Evolutionary conservation across 2,113 vertebrate species (phyloP), one percentile per base, ranked within the genome.

Genomic region (Semnornis frantzii): DNA sequence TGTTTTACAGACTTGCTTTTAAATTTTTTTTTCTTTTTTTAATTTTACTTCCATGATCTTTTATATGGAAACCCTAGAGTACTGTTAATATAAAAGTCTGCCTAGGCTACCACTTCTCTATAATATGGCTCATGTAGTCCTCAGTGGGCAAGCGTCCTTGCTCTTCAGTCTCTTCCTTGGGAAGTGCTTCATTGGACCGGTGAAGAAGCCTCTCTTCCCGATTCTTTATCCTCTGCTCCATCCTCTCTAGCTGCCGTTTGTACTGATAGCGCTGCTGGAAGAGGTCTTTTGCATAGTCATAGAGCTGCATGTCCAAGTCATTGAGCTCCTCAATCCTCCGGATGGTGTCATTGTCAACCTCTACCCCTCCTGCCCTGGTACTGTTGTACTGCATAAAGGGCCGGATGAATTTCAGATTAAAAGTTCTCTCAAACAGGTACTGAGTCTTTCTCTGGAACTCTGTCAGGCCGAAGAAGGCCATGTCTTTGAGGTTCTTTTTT

Each of bases 111-210:
- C 99, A 99, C 97, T 99, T 99, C 97, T 99, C 99, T 93, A 99
- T 98, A 96, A 99, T 99, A 98, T 99, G 99, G 98, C 99, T 99
- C 98, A 99, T 99, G 98, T 99, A 99, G 98, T 99, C 99, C 98
- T 99, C 99, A 0, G 99, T 99, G 97, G 99, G 99, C 95, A 98
- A 98, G 13, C 99, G 98, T 89, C 98, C 98, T 4, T 97, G 97
- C 80, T 99, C 98, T 24, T 98, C 98, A 0, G 97, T 54, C 48
- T 98, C 98, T 74, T 98, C 98, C 84, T 97, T 97, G 23, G 98
- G 97, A 94, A 94, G 96, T 0, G 98, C 98, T 87, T 98, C 98
- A 44, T 98, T 98, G 95, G 98, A 98, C 10, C 97, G 97, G 86
- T 98, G 97, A 84, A 98, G 98, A 83, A 97, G 98, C 93, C 98